Evolutionary conservation across 2,888 invertebrate species (phyloP), one percentile per base, ranked within the genome.

Genomic region (Diarsia mendica): DNA sequence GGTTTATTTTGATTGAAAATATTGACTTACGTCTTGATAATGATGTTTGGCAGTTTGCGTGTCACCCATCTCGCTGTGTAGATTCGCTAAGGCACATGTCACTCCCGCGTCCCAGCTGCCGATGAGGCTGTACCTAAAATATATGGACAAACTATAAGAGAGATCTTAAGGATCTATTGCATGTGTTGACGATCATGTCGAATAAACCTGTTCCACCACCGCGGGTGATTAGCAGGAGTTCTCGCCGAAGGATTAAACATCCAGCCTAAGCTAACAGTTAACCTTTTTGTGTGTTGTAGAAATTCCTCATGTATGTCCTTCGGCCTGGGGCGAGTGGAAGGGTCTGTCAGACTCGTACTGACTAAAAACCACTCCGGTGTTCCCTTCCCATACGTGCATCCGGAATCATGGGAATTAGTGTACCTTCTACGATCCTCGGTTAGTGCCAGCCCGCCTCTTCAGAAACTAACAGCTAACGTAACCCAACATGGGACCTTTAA

Each of bases 51-150:
- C 96, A 20, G 95, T 92, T 71, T 93, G 94, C 53, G 98, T 98
- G 94, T 99, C 99, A 3, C 99, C 99, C 89, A 98, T 97, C 77
- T 97, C 97, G 89, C 99, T 99, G 92, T 98, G 99, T 89, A 99
- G 97, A 89, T 98, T 98, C 0, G 99, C 99, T 73, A 99, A 97
- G 91, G 98, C 98, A 89, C 98, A 98, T 67, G 99, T 97, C 67
- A 99, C 97, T 60, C 98, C 98, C 0, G 99, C 98, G 94, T 99
- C 99, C 88, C 96, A 96, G 73, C 89, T 93, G 49, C 98, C 98
- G 1, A 99, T 93, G 81, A 94, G 93, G 80, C 95, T 95, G 88
- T 95, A 96, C 96, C 96, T 96, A 70, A 18, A 81, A 69, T 20
- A 15, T 1, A 53, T 1, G 61, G 9, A 20, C 23, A 58, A 23